Conservation (phyloP, 1,140 invertebrate genomes). For the Archivesica marissinica region DNA sequence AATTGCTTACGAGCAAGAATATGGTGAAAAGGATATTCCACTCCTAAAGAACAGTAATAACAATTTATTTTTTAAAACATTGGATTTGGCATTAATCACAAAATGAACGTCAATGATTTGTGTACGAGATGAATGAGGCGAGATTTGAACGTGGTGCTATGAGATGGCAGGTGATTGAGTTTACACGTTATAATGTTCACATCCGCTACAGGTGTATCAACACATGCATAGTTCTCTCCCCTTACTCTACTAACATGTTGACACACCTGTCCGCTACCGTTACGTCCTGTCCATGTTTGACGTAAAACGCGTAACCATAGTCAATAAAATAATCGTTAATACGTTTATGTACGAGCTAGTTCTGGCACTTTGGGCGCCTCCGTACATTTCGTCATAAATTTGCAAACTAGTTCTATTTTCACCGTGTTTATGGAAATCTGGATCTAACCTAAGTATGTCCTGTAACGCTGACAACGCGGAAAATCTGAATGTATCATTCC, state of each 20-base stretch:
- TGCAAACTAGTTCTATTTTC: conserved; percentile 60
- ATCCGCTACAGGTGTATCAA: conserved; percentile 42
- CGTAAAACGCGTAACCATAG: neutral
- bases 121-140: conserved; percentile 21
- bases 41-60: conserved; percentile 38
- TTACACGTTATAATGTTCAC: neutral
- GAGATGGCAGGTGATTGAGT: conserved; percentile 22
- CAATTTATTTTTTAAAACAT: conserved; percentile 31
- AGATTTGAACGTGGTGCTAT: conserved; percentile 6
- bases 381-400: conserved; percentile 49
- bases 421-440: conserved; percentile 62
- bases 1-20: too few relatives aligned
- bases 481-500: conserved; percentile 82
- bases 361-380: neutral
- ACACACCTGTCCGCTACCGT: conserved; percentile 29
- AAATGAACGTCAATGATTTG: conserved; percentile 16
- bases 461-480: conserved; percentile 84
- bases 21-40: too few relatives aligned
- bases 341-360: conserved; percentile 36
- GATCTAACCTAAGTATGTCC: conserved; percentile 83
- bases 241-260: conserved; percentile 21
- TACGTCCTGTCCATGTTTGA: conserved; percentile 15
- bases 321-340: conserved; percentile 38
- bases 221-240: neutral
- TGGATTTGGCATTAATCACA: conserved; percentile 34